Evolutionary conservation across 2,113 vertebrate species (phyloP).

Genomic region (Quiscalus mexicanus): DNA sequence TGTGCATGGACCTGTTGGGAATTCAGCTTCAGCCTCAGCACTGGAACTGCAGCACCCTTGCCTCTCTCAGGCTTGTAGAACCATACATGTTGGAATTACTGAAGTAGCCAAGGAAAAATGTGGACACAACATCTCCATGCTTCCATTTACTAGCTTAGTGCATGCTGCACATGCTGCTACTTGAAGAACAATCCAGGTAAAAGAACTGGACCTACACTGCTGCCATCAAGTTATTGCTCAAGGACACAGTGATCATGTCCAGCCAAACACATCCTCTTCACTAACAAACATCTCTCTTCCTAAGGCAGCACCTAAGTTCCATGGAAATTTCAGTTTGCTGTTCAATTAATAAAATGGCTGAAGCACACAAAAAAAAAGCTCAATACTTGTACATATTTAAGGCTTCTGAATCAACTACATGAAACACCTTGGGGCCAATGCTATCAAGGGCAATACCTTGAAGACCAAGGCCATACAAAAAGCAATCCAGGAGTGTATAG

Average conservation of each 20-base stretch:
- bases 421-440: not conserved
- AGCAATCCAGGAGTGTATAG: accelerated
- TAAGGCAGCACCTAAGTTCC: not conserved
- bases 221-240: not conserved
- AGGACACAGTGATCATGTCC: accelerated
- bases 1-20: accelerated
- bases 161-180: not conserved
- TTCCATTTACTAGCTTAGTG: not conserved
- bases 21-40: not conserved
- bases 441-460: too few relatives aligned
- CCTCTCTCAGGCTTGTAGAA: not conserved
- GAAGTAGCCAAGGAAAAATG: not conserved
- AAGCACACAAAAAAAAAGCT: not conserved
- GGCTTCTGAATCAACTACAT: not conserved
- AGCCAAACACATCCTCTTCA: not conserved
- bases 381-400: not conserved
- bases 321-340: not conserved
- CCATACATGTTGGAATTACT: accelerated
- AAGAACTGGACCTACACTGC: not conserved
- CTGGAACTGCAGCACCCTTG: not conserved
- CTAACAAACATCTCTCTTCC: not conserved
- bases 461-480: not conserved
- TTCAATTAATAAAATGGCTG: not conserved
- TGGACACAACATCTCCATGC: accelerated
- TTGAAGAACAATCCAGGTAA: not conserved